Evolutionary conservation across 2,888 invertebrate genomes (phyloP).

Genomic region (Drosophila tripunctata): DNA sequence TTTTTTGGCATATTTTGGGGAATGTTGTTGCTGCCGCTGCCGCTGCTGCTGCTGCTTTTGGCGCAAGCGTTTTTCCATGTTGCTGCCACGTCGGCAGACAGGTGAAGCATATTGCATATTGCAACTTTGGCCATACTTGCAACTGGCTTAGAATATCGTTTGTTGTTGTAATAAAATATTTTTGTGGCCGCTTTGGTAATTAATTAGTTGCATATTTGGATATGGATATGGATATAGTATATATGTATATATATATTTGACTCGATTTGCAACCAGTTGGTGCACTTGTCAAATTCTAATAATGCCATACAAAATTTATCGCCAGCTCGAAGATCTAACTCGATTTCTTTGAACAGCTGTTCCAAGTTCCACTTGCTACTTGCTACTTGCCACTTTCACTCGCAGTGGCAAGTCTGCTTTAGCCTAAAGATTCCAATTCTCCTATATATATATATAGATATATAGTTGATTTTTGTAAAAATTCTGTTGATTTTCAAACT

Average conservation of each 20-base stretch:
- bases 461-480: slow-evolving; percentile 1
- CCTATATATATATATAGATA: too few species aligned
- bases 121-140: slow-evolving; percentile 49
- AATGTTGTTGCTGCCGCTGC: slow-evolving; percentile 70
- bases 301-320: slow-evolving; percentile 23
- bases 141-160: slow-evolving; percentile 69
- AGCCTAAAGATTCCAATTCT: background rate
- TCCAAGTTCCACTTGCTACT: too few species aligned
- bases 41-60: too few species aligned
- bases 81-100: slow-evolving; percentile 57
- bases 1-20: slow-evolving; percentile 48
- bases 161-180: slow-evolving; percentile 40
- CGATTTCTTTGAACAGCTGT: slow-evolving; percentile 2
- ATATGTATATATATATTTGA: slow-evolving; percentile 20
- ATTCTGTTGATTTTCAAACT: slow-evolving; percentile 24
- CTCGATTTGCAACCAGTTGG: slow-evolving; percentile 59
- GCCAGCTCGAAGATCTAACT: slow-evolving; percentile 10
- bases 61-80: slow-evolving; percentile 72
- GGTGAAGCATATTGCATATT: slow-evolving; percentile 72
- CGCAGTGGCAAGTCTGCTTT: too few species aligned
- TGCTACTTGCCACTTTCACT: too few species aligned
- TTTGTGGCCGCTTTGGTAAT: slow-evolving; percentile 62
- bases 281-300: slow-evolving; percentile 57
- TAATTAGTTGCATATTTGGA: slow-evolving; percentile 67
- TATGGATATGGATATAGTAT: slow-evolving; percentile 29